Base-by-base conservation (phyloP, 2,888 invertebrate genomes). In the Cacoxenus indagator region DNA sequence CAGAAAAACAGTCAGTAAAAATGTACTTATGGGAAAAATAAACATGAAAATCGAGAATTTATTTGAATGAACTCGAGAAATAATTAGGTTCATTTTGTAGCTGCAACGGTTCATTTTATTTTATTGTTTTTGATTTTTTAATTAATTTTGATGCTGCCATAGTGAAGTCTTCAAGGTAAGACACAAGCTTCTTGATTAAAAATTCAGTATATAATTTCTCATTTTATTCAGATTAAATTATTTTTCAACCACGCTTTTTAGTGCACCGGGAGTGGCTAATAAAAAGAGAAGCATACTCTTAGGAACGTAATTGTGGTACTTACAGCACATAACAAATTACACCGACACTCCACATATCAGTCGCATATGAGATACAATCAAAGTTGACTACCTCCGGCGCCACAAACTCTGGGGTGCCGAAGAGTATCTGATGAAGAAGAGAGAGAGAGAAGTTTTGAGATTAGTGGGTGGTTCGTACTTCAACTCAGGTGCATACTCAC, bases 281-380 rank as follows among this genome's bases (percentile, higher is more conserved):
- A 9, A 19, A 51, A 51, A 4, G 14, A 51, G 19, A 19, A 24
- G 27, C 31, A 59, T 14, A 17, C 55, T 55, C 9, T 55, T 22
- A 24, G 26, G 24, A 17, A 24, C 24, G 19, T 6, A 22, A 1
- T 46, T 19, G 17, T 9, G 26, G 64, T 85, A 94, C 98, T 96
- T 90, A 99, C 98, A 99, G 90, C 69, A 99, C 97, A 88, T 99
- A 99, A 86, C 96, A 96, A 81, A 99, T 98, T 71, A 99, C 98
- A 54, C 99, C 99, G 26, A 99, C 94, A 66, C 97, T 97, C 99
- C 98, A 99, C 97, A 99, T 98, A 85, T 99, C 99, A 0, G 99
- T 98, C 8, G 95, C 95, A 85, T 94, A 97, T 68, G 96, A 95
- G 82, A 99, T 97, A 84, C 95, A 94, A 87, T 99, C 99, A 88